These are phyloP conservation scores for Macrosiphum euphorbiae DNA, from an alignment of 2,888 invertebrate genomes.

Conservation along the genomic window DNA sequence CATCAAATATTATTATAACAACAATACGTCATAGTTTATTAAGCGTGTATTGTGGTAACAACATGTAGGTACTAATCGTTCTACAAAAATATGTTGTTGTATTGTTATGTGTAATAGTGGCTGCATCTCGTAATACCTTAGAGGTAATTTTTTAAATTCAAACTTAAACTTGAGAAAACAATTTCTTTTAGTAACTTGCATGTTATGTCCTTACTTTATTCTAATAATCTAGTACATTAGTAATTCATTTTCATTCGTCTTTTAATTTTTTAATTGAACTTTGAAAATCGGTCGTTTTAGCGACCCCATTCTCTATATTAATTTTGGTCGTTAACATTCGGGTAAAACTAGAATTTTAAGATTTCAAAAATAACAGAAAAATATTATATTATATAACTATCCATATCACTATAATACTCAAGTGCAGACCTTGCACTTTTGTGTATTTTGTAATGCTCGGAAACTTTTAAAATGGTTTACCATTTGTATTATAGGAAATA, in stretches of 20 bases:
- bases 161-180: not conserved
- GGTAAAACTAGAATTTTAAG: not conserved
- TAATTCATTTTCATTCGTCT: not conserved
- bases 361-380: not conserved
- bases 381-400: not conserved
- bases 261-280: not conserved
- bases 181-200: not conserved
- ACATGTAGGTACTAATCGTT: not conserved
- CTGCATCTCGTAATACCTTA: too few species aligned
- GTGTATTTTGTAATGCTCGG: not conserved
- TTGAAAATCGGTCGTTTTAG: not conserved
- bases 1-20: not conserved
- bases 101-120: too few species aligned
- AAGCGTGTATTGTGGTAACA: not conserved
- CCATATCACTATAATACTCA: not conserved
- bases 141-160: not conserved
- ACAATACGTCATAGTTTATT: not conserved
- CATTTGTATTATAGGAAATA: not conserved
- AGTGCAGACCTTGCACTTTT: not conserved
- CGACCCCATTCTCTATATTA: not conserved
- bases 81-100: too few species aligned
- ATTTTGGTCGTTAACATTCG: not conserved
- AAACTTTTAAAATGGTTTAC: not conserved
- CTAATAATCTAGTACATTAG: not conserved
- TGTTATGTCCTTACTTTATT: not conserved